Evolutionary conservation across 53 echinoderm and acorn worm genomes (phyloP).

Genomic region (Actinopyga echinites): DNA sequence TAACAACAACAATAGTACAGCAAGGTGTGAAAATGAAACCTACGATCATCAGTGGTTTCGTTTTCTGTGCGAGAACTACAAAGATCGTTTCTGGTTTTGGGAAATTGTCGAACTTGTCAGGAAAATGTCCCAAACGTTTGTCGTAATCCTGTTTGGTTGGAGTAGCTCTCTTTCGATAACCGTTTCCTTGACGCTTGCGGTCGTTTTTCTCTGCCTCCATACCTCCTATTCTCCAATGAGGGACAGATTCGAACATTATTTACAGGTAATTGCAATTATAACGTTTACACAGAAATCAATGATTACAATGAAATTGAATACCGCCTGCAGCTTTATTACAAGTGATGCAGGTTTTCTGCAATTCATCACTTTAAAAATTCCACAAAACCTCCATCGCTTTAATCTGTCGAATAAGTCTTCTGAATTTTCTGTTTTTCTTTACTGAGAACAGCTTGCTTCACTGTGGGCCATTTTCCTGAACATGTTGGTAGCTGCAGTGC

Average conservation of each 20-base stretch:
- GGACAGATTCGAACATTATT: no score
- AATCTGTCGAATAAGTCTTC: no score
- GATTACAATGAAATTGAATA: neutral
- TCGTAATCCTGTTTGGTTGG: no score
- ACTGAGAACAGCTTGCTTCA: conserved; percentile 9
- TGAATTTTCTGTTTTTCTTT: no score
- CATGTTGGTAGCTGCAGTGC: no score
- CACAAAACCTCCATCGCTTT: no score
- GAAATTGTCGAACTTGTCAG: conserved; percentile 7
- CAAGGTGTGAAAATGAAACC: no score
- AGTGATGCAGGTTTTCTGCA: no score
- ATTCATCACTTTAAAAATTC: neutral
- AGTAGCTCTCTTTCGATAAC: neutral
- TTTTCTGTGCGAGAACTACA: conserved; percentile 12
- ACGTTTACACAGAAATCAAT: neutral
- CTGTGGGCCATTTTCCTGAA: conserved; percentile 4
- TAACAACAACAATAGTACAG: no score
- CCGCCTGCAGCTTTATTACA: no score
- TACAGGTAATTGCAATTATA: neutral
- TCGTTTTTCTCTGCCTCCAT: neutral
- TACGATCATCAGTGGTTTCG: neutral
- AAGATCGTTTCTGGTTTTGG: no score
- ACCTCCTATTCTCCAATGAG: neutral
- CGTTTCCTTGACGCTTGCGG: neutral
- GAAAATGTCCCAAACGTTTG: no score